Conservation (phyloP, 2,797 vertebrate genomes). For the Cossypha niveicapilla region DNA sequence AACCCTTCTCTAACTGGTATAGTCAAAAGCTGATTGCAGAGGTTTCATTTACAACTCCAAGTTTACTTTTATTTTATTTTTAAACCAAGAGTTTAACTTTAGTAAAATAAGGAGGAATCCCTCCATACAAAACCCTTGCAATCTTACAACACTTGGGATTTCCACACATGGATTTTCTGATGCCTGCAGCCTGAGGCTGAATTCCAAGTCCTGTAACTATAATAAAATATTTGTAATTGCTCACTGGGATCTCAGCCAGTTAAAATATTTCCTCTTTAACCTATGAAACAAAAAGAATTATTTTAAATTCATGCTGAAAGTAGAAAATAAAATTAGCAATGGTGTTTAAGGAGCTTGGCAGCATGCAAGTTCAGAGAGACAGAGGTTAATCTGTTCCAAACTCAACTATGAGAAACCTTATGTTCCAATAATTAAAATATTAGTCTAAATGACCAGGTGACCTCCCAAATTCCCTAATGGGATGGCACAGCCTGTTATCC, state of each 20-base stretch:
- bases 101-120: background rate
- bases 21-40: background rate
- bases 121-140: background rate
- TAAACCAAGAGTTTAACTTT: background rate
- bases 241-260: slow-evolving; percentile 44
- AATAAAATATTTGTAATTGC: slow-evolving; percentile 55
- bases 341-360: slow-evolving; percentile 45
- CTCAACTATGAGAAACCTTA: slow-evolving; percentile 29
- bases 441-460: slow-evolving; percentile 37
- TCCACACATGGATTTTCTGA: background rate
- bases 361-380: slow-evolving; percentile 9
- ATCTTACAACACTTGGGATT: background rate
- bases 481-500: slow-evolving; percentile 26
- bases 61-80: background rate
- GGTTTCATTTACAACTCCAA: background rate
- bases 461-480: background rate
- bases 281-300: slow-evolving; percentile 46
- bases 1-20: slow-evolving; percentile 19
- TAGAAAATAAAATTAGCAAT: slow-evolving; percentile 53
- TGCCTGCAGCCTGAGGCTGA: background rate
- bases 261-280: slow-evolving; percentile 50
- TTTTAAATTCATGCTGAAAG: slow-evolving; percentile 30
- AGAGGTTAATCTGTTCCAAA: slow-evolving; percentile 52
- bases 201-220: slow-evolving; percentile 6
- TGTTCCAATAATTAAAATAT: slow-evolving; percentile 53